phyloP scores from a whole-genome alignment of 2,113 vertebrate genomes.

The Callipepla californica region DNA sequence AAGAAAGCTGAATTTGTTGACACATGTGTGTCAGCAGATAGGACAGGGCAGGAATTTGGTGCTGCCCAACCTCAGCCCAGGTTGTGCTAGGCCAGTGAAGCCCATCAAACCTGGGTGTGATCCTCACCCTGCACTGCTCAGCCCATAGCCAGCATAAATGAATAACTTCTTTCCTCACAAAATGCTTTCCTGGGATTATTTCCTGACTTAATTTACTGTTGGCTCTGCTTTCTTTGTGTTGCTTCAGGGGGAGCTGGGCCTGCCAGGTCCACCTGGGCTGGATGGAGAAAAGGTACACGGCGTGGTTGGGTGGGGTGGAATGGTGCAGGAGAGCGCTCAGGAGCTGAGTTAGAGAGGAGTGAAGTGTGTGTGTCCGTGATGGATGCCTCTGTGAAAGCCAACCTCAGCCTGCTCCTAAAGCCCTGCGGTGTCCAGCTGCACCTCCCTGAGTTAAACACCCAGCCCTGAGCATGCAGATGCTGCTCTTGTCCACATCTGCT shows the following conservation, averaged over 20 bases:
- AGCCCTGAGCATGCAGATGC: accelerated
- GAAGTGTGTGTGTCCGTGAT: background rate
- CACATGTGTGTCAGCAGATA: background rate
- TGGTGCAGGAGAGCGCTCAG: background rate
- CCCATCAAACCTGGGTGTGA: background rate
- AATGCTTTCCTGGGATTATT: accelerated
- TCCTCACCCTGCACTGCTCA: background rate
- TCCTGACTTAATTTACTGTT: background rate
- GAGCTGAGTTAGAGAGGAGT: background rate
- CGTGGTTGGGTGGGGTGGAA: accelerated
- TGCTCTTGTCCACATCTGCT: accelerated
- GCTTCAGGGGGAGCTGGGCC: constrained; percentile 89
- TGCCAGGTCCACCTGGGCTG: constrained; percentile 87
- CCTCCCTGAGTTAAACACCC: background rate
- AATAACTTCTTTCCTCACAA: background rate
- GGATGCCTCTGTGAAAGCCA: background rate
- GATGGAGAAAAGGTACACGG: constrained; percentile 88
- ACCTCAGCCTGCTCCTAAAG: background rate
- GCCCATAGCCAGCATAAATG: too few relatives aligned
- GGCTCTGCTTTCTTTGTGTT: background rate
- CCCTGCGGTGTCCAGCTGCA: background rate
- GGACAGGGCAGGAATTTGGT: background rate
- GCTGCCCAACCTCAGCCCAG: background rate
- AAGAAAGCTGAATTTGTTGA: background rate
- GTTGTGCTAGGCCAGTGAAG: background rate